A percentile compares a stretch with the other conserved stretches of the same genome.
These are phyloP conservation scores for Chelonus insularis DNA, from an alignment of 1,140 invertebrate species.

Conservation along the genomic window DNA sequence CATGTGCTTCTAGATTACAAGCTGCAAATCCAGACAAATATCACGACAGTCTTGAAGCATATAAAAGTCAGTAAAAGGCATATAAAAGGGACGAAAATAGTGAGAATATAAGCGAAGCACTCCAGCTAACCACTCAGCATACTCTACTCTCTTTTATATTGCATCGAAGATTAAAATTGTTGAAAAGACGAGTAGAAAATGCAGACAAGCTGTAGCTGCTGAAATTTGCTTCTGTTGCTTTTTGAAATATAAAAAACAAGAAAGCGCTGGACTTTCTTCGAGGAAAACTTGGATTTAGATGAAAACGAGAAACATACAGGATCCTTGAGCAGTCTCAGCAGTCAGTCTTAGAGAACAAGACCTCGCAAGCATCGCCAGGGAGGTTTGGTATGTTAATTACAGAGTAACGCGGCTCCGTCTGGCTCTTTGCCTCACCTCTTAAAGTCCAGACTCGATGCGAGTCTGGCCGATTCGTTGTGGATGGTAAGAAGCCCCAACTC, in stretches of 20 bases:
- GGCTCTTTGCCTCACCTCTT: slow-evolving; percentile 29
- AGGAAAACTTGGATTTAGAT: not conserved
- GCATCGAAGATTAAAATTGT: slow-evolving; percentile 24
- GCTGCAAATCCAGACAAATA: not conserved
- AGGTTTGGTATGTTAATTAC: slow-evolving; percentile 60
- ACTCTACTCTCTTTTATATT: not conserved
- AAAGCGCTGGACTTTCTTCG: not conserved
- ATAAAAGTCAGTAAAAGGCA: slow-evolving; percentile 5
- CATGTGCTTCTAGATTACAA: too few species aligned
- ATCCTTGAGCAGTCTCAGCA: not conserved
- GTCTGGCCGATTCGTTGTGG: slow-evolving; percentile 31
- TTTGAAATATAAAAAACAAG: too few species aligned
- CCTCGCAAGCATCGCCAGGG: slow-evolving; percentile 16
- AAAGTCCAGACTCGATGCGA: not conserved
- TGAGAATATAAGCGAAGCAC: slow-evolving; percentile 19
- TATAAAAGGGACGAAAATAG: not conserved
- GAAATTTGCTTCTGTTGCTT: too few species aligned
- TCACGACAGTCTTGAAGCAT: not conserved
- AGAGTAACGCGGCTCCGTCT: slow-evolving; percentile 47
- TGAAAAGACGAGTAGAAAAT: not conserved
- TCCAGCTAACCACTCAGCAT: slow-evolving; percentile 22
- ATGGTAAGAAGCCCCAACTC: slow-evolving; percentile 20
- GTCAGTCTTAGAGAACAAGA: not conserved
- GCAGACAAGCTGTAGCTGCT: too few species aligned
- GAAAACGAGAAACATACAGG: not conserved